Evolutionary conservation across 2,113 vertebrate species (phyloP), one percentile per base, ranked within the genome.

Genomic region (Psophia crepitans): DNA sequence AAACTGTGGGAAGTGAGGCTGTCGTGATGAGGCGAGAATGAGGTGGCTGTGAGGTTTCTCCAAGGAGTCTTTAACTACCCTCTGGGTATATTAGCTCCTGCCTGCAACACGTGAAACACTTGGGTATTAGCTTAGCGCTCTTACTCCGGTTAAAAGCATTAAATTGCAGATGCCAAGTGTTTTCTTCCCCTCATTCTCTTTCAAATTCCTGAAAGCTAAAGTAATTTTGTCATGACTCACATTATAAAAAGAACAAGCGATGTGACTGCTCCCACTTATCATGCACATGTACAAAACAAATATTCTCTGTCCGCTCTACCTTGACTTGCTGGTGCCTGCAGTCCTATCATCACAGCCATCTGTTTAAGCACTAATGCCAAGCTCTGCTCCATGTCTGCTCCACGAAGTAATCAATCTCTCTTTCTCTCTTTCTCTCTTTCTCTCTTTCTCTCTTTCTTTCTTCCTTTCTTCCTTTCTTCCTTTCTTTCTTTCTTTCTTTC

Each of bases 201-300:
- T 97, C 91, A 97, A 96, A 98, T 98, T 98, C 96, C 96, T 95
- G 93, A 98, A 97, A 98, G 95, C 97, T 97, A 84, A 95, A 97
- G 96, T 96, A 98, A 98, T 98, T 98, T 97, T 98, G 94, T 97
- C 96, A 44, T 98, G 98, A 98, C 97, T 98, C 98, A 98, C 93
- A 94, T 98, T 98, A 97, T 96, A 97, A 97, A 98, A 98, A 98
- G 97, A 98, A 98, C 97, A 97, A 98, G 96, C 17, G 84, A 97
- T 98, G 92, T 94, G 97, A 96, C 91, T 96, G 96, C 96, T 98
- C 97, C 97, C 97, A 97, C 96, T 98, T 96, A 97, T 90, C 90
- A 93, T 35, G 94, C 97, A 94, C 86, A 95, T 92, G 93, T 96
- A 90, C 95, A 96, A 96, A 97, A 96, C 92, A 97, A 93, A 97